Evolutionary conservation across 2,113 vertebrate species (phyloP).

Genomic region (Phrynocephalus versicolor): DNA sequence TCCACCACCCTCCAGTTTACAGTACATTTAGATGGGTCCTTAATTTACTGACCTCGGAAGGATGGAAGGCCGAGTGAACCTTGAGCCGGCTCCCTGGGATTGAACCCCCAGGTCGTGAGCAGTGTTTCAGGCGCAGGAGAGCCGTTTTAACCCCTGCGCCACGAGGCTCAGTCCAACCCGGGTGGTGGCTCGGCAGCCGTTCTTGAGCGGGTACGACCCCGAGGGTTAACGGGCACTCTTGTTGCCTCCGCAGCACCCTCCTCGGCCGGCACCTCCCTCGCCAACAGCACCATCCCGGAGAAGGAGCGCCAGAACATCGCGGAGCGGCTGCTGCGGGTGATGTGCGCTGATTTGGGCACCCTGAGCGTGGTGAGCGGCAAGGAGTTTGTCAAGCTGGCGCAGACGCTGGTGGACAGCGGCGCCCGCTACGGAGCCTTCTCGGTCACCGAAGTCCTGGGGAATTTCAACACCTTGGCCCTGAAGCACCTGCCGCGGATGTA

Average conservation of each 20-base stretch:
- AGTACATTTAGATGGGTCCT: too few relatives aligned
- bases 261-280: conserved; percentile 47
- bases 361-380: conserved; percentile 91
- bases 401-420: conserved; percentile 94
- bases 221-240: neutral
- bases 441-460: conserved; percentile 91
- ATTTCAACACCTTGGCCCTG: conserved; percentile 92
- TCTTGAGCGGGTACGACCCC: too few relatives aligned
- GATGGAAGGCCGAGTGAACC: too few relatives aligned
- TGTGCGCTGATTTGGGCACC: conserved; percentile 92
- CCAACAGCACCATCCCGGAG: conserved; percentile 87
- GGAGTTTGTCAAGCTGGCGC: conserved; percentile 96
- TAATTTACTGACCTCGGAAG: too few relatives aligned
- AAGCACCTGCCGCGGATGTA: conserved; percentile 97
- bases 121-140: too few relatives aligned
- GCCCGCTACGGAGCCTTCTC: conserved; percentile 95
- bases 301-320: conserved; percentile 98
- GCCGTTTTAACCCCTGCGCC: too few relatives aligned
- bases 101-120: too few relatives aligned
- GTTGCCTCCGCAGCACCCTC: conserved; percentile 65
- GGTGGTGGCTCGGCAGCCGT: too few relatives aligned
- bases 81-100: too few relatives aligned
- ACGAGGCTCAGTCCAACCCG: too few relatives aligned
- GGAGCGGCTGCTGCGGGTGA: conserved; percentile 90
- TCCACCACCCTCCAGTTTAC: too few relatives aligned